These are phyloP conservation scores for Cosmopolites sordidus DNA, from an alignment of 2,888 invertebrate species.

Conservation along the genomic window DNA sequence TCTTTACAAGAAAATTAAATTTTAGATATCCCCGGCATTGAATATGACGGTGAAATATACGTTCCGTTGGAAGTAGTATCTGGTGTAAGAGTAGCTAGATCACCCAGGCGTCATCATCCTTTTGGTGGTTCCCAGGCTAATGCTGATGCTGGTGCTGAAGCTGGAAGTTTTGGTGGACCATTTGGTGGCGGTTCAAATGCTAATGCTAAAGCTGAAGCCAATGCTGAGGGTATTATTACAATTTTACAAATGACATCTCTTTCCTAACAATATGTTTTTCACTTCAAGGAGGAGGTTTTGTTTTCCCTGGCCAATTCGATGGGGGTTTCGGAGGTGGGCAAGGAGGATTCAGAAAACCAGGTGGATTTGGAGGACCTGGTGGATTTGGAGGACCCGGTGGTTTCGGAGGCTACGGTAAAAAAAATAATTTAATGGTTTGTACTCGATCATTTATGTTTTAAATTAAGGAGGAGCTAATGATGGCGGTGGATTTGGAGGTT, in stretches of 20 bases:
- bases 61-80: slow-evolving; percentile 21
- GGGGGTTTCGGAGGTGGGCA: not conserved
- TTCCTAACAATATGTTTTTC: too few species aligned
- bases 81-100: slow-evolving; percentile 19
- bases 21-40: slow-evolving; percentile 26
- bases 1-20: too few species aligned
- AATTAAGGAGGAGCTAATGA: not conserved
- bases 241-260: too few species aligned
- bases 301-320: not conserved
- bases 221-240: slow-evolving; percentile 2
- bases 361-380: slow-evolving; percentile 9
- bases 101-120: slow-evolving; percentile 5
- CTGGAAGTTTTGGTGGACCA: slow-evolving; percentile 6
- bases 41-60: slow-evolving; percentile 27
- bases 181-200: slow-evolving; percentile 13
- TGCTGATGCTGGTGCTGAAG: slow-evolving; percentile 13
- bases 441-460: not conserved
- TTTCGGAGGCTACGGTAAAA: not conserved
- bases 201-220: slow-evolving; percentile 22
- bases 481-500: slow-evolving; percentile 1
- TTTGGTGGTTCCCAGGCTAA: not conserved
- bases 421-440: not conserved
- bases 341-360: not conserved
- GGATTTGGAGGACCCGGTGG: slow-evolving; percentile 6
- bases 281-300: slow-evolving; percentile 2